These are phyloP conservation scores for Acleris sparsana DNA, from an alignment of 2,888 invertebrate species.

Conservation along the genomic window DNA sequence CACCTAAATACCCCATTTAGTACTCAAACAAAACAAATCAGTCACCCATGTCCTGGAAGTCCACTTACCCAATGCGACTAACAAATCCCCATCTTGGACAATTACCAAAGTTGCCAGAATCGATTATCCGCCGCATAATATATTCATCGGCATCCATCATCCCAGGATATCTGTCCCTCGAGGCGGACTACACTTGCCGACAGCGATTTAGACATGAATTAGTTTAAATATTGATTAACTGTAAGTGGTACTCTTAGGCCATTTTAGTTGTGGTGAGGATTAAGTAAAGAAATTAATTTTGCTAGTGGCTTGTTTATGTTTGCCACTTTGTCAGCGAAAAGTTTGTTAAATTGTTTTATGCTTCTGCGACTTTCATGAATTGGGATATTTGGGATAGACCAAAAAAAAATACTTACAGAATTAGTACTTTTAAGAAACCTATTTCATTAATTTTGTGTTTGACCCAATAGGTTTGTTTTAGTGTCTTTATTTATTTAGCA, in stretches of 20 bases:
- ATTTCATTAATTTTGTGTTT: too few species aligned
- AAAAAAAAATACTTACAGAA: too few species aligned
- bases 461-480: too few species aligned
- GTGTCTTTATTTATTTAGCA: too few species aligned
- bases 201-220: constrained; percentile 53
- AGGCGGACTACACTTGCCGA: constrained; percentile 53
- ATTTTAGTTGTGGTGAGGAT: background rate
- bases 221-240: constrained; percentile 30
- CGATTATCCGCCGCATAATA: constrained; percentile 62
- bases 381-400: too few species aligned
- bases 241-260: constrained; percentile 18
- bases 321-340: too few species aligned
- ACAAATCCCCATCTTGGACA: constrained; percentile 44
- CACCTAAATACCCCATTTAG: too few species aligned
- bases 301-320: too few species aligned
- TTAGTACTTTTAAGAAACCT: too few species aligned
- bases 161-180: constrained; percentile 57
- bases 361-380: too few species aligned
- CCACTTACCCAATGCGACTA: constrained; percentile 1
- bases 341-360: too few species aligned
- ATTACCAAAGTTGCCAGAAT: constrained; percentile 53
- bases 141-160: constrained; percentile 70
- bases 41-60: background rate
- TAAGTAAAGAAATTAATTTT: too few species aligned
- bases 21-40: background rate